Conservation (phyloP, 1,140 invertebrate genomes). For the Drosophila bipectinata region DNA sequence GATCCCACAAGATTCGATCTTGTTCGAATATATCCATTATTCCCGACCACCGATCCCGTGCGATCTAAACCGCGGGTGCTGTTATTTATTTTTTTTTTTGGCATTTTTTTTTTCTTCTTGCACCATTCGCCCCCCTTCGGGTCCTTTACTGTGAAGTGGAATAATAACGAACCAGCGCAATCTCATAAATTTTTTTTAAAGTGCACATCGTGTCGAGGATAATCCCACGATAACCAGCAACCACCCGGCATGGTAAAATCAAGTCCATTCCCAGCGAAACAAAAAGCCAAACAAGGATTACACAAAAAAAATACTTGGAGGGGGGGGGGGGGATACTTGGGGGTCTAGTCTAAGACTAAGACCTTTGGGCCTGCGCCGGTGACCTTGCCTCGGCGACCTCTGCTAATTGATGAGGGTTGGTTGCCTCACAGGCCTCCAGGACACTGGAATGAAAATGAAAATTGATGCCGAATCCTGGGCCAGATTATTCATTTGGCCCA, state of each 20-base stretch:
- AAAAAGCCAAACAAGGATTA: slow-evolving; percentile 25
- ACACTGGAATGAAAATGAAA: slow-evolving; percentile 23
- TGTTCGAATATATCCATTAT: background rate
- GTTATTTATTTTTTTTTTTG: slow-evolving; percentile 16
- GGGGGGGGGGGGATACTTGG: no score
- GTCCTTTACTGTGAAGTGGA: slow-evolving; percentile 14
- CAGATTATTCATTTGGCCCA: slow-evolving; percentile 59
- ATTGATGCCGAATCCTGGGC: slow-evolving; percentile 44
- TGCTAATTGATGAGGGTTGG: slow-evolving; percentile 65
- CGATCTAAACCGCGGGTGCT: slow-evolving; percentile 24
- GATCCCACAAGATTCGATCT: slow-evolving; percentile 3
- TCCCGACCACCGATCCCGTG: slow-evolving; percentile 13
- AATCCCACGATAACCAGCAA: slow-evolving; percentile 21
- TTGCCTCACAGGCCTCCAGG: background rate
- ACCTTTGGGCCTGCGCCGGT: slow-evolving; percentile 9
- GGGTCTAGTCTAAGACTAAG: no score
- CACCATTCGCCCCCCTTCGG: background rate
- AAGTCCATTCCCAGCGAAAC: slow-evolving; percentile 28
- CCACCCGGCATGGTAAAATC: slow-evolving; percentile 50
- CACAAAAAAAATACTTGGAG: background rate
- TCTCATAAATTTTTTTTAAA: slow-evolving; percentile 22
- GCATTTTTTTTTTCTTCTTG: slow-evolving; percentile 3
- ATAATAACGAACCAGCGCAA: background rate
- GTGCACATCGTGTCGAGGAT: slow-evolving; percentile 41
- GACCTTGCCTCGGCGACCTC: slow-evolving; percentile 40